Percentiles rank a stretch among this genome's conserved stretches.
Conservation (phyloP, 2,888 invertebrate genomes). For the Apamea sordens region DNA sequence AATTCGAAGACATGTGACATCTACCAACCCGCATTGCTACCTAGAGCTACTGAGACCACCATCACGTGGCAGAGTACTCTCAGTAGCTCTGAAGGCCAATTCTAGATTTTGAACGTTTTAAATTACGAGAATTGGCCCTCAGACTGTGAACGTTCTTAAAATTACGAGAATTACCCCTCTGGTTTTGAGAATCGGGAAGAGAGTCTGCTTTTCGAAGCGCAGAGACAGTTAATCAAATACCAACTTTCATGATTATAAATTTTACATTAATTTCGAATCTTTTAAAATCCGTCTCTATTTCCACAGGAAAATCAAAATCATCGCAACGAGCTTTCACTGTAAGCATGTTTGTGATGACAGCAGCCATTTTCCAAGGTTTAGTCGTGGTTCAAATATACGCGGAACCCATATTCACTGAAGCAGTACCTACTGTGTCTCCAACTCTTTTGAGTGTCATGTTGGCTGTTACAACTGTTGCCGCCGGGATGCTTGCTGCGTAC, state of each 20-base stretch:
- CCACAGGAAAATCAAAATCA: conserved; percentile 78
- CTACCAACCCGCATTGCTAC: no score
- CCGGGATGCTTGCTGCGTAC: conserved; percentile 78
- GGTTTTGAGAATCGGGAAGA: background rate
- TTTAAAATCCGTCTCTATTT: background rate
- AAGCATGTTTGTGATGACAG: conserved; percentile 70
- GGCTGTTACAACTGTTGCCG: conserved; percentile 70
- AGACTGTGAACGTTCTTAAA: no score
- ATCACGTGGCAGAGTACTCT: no score
- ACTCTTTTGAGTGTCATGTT: conserved; percentile 77
- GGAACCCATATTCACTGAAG: conserved; percentile 78
- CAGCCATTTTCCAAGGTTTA: conserved; percentile 81
- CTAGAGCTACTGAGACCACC: no score
- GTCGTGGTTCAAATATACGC: conserved; percentile 83
- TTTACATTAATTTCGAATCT: background rate
- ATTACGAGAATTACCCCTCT: no score
- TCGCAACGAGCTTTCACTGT: conserved; percentile 76
- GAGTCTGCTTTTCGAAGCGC: background rate
- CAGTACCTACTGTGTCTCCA: conserved; percentile 77
- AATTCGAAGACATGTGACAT: no score
- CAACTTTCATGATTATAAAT: background rate
- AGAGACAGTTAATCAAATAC: background rate
- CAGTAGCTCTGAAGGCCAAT: background rate
- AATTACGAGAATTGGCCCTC: no score
- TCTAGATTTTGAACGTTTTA: no score